Conservation (phyloP, 2,888 invertebrate species). For the Mythimna ferrago region DNA sequence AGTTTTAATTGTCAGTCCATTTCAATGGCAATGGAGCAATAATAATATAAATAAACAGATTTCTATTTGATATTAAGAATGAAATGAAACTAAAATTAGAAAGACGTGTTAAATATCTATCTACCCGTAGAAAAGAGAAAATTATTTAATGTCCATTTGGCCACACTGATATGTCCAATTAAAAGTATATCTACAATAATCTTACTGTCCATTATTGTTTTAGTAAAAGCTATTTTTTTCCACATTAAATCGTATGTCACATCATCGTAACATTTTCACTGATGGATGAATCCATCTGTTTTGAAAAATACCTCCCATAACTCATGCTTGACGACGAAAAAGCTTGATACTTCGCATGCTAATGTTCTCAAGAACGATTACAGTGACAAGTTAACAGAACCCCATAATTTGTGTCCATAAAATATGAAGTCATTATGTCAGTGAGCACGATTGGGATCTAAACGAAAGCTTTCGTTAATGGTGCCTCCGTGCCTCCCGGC, state of each 20-base stretch:
- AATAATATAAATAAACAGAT: background rate
- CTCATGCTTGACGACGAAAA: background rate
- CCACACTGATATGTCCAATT: background rate
- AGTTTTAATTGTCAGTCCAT: conserved; percentile 2
- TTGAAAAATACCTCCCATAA: background rate
- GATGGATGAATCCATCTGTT: background rate
- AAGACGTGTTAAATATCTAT: background rate
- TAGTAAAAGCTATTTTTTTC: too few relatives aligned
- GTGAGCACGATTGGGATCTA: conserved; percentile 65
- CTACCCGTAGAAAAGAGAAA: too few relatives aligned
- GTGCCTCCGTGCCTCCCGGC: conserved; percentile 73
- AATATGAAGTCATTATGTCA: conserved; percentile 51
- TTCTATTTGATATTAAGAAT: conserved; percentile 19
- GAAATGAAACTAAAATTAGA: background rate
- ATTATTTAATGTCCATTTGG: background rate
- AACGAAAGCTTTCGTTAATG: conserved; percentile 71
- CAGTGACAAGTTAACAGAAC: conserved; percentile 21
- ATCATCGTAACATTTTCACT: background rate
- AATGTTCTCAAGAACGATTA: conserved; percentile 11
- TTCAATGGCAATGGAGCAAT: background rate
- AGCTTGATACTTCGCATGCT: background rate
- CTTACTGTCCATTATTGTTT: too few relatives aligned
- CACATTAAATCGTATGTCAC: too few relatives aligned
- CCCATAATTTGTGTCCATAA: conserved; percentile 47
- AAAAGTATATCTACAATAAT: too few relatives aligned